Evolutionary conservation across 2,113 vertebrate species (phyloP).

Genomic region (Hippocampus zosterae): DNA sequence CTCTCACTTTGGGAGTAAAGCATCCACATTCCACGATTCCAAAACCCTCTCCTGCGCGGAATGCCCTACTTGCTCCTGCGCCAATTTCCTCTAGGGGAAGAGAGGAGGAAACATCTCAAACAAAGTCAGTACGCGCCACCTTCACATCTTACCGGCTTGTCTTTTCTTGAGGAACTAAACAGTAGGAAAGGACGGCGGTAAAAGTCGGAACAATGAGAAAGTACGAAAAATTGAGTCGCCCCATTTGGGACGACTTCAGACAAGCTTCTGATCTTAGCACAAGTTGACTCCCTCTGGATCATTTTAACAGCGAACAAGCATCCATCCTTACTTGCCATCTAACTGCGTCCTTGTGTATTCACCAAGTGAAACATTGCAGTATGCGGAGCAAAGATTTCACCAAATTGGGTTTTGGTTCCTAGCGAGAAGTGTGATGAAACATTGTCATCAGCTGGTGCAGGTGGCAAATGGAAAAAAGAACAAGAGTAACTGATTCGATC

Average conservation of each 20-base stretch:
- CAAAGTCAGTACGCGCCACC: not conserved
- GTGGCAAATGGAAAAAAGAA: constrained; percentile 29
- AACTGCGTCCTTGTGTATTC: constrained; percentile 7
- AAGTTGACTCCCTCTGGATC: constrained; percentile 20
- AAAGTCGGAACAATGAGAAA: not conserved
- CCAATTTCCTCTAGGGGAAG: constrained; percentile 12
- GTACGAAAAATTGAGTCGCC: not conserved
- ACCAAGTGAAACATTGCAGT: constrained; percentile 16
- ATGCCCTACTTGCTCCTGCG: constrained; percentile 10
- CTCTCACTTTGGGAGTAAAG: constrained; percentile 4
- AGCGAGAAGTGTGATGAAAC: constrained; percentile 9
- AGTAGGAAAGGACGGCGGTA: not conserved
- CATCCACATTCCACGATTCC: not conserved
- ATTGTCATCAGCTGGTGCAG: constrained; percentile 11
- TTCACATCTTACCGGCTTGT: constrained; percentile 1
- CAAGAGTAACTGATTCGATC: constrained; percentile 39
- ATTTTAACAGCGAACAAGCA: constrained; percentile 25
- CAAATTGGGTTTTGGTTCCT: not conserved
- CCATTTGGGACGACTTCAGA: constrained; percentile 18
- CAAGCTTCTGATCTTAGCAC: constrained; percentile 16
- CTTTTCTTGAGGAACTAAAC: not conserved
- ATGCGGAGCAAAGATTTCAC: constrained; percentile 7
- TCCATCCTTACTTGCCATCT: constrained; percentile 7
- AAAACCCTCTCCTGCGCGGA: not conserved
- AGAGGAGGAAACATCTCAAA: not conserved